These are phyloP conservation scores for Gymnarchus niloticus DNA, from an alignment of 2,113 vertebrate species.

Conservation along the genomic window DNA sequence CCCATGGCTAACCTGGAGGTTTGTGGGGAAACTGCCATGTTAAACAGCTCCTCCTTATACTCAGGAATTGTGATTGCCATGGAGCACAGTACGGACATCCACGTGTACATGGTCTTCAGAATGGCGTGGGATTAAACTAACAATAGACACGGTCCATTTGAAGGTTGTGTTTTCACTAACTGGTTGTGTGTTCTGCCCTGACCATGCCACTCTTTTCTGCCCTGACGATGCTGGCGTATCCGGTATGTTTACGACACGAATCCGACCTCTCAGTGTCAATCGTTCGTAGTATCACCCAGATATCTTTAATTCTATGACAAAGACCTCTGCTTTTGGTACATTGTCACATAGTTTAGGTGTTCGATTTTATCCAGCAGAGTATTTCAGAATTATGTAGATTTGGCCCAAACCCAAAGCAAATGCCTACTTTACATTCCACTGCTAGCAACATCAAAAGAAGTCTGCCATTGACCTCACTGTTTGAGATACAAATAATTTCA, in stretches of 20 bases:
- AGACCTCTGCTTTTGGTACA: background rate
- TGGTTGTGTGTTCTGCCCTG: background rate
- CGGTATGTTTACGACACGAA: background rate
- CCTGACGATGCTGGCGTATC: no score
- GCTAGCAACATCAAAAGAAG: background rate
- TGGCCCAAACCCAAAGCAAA: background rate
- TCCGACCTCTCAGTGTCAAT: background rate
- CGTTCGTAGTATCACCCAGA: background rate
- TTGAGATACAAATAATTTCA: no score
- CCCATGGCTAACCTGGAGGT: background rate
- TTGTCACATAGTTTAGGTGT: background rate
- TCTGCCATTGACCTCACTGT: background rate
- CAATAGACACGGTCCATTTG: background rate
- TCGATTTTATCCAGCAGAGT: background rate
- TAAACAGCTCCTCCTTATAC: background rate
- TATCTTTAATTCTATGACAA: background rate
- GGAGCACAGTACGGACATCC: background rate
- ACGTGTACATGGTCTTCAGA: no score
- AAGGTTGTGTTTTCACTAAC: background rate
- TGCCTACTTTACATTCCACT: background rate
- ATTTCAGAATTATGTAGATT: background rate
- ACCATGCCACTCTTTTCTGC: no score
- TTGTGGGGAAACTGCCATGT: background rate
- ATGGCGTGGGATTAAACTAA: no score
- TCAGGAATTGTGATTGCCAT: no score